Percentiles rank a stretch among this genome's conserved stretches.
These are phyloP conservation scores for Aethina tumida DNA, from an alignment of 1,140 invertebrate genomes.

Conservation along the genomic window DNA sequence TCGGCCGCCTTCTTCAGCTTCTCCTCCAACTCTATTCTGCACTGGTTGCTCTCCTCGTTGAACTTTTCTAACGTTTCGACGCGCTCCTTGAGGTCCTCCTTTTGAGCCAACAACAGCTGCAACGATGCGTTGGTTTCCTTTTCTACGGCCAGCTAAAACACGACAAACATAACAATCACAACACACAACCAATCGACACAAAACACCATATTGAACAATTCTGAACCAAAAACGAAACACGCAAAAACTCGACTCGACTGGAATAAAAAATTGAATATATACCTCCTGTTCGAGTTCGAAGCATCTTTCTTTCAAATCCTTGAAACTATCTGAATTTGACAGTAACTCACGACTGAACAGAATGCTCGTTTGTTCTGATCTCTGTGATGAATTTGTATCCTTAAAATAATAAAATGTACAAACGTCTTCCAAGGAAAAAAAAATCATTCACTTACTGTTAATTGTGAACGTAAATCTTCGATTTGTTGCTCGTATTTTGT, in stretches of 20 bases:
- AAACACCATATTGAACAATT: background rate
- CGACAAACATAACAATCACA: conserved; percentile 2
- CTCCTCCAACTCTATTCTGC: conserved; percentile 19
- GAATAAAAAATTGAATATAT: too few relatives aligned
- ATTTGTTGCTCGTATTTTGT: conserved; percentile 31
- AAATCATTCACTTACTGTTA: conserved; percentile 17
- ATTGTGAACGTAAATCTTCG: conserved; percentile 27
- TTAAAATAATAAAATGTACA: conserved; percentile 11
- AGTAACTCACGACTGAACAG: too few relatives aligned
- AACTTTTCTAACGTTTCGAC: conserved; percentile 16
- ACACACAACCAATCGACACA: background rate
- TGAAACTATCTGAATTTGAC: too few relatives aligned
- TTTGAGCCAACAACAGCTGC: conserved; percentile 17
- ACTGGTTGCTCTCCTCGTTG: conserved; percentile 12
- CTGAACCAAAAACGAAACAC: conserved; percentile 6
- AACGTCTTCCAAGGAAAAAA: background rate
- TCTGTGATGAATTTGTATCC: conserved; percentile 17
- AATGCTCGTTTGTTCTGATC: too few relatives aligned
- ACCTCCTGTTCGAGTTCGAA: too few relatives aligned
- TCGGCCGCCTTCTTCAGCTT: conserved; percentile 8
- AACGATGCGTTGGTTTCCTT: conserved; percentile 20
- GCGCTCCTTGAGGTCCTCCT: conserved; percentile 11
- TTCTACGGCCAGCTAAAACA: conserved; percentile 15
- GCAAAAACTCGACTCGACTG: conserved; percentile 2
- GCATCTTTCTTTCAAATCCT: too few relatives aligned